phyloP scores from a whole-genome alignment of 2,797 vertebrate genomes.

The Xenops minutus region DNA sequence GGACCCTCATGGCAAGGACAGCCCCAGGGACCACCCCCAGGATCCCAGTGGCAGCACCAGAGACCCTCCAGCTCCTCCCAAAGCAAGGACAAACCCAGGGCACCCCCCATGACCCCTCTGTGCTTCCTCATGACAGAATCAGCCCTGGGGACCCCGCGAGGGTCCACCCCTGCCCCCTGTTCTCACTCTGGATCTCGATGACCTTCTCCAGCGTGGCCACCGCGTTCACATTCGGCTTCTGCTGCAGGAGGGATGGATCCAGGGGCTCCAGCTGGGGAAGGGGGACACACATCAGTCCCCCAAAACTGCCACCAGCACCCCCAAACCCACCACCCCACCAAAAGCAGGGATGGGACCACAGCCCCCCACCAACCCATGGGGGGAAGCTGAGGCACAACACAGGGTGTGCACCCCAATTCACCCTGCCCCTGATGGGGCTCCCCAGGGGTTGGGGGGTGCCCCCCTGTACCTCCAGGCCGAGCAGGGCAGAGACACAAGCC shows the following conservation, averaged over 20 bases:
- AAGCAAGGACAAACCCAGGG: neutral
- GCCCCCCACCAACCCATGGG: accelerated
- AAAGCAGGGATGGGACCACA: accelerated
- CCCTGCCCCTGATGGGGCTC: accelerated
- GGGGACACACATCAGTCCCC: neutral
- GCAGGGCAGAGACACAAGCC: slow-evolving; percentile 88
- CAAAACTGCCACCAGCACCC: neutral
- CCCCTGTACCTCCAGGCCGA: slow-evolving; percentile 74
- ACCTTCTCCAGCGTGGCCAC: slow-evolving; percentile 90
- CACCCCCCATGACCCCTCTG: neutral
- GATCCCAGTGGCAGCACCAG: neutral
- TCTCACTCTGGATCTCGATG: slow-evolving; percentile 94
- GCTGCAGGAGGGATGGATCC: slow-evolving; percentile 82
- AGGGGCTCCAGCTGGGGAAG: slow-evolving; percentile 82
- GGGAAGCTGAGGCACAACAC: neutral
- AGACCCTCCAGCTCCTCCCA: neutral
- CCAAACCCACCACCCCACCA: accelerated
- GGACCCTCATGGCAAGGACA: neutral
- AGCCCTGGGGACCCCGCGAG: neutral
- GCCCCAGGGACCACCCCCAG: neutral
- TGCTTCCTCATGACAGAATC: neutral
- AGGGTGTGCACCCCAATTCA: accelerated
- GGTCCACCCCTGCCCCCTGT: neutral
- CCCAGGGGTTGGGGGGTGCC: too few relatives aligned
- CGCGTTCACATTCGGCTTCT: slow-evolving; percentile 89